These are phyloP conservation scores for Oreocharis arfaki DNA, from an alignment of 2,113 vertebrate genomes.

Conservation along the genomic window DNA sequence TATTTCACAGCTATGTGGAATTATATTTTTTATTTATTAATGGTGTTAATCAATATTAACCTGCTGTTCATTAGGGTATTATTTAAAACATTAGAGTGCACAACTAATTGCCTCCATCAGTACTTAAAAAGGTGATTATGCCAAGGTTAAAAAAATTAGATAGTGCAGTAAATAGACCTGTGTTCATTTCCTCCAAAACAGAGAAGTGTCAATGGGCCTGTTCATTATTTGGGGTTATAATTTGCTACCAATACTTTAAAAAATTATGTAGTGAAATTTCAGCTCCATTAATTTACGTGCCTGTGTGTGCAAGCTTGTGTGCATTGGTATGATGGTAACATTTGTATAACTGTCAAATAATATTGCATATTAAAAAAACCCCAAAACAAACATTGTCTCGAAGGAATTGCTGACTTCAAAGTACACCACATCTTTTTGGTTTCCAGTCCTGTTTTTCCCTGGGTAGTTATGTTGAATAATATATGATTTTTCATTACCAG, in stretches of 20 bases:
- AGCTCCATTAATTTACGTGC: not conserved
- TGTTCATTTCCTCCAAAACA: not conserved
- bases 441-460: not conserved
- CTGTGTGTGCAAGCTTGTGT: not conserved
- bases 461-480: constrained; percentile 28
- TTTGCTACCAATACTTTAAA: not conserved
- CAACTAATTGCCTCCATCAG: not conserved
- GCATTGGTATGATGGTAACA: not conserved
- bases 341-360: constrained; percentile 9
- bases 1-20: not conserved
- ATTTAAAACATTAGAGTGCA: not conserved
- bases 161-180: not conserved
- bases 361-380: not conserved
- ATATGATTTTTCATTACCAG: constrained; percentile 12
- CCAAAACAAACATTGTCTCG: not conserved
- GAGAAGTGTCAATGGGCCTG: not conserved
- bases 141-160: constrained; percentile 4
- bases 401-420: not conserved
- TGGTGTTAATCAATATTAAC: constrained; percentile 32
- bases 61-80: not conserved
- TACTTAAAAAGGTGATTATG: constrained; percentile 7
- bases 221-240: not conserved
- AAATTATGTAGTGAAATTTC: constrained; percentile 1
- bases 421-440: not conserved
- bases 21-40: not conserved